These are phyloP conservation scores for Daktulosphaira vitifoliae DNA, from an alignment of 1,140 invertebrate species.

Conservation along the genomic window DNA sequence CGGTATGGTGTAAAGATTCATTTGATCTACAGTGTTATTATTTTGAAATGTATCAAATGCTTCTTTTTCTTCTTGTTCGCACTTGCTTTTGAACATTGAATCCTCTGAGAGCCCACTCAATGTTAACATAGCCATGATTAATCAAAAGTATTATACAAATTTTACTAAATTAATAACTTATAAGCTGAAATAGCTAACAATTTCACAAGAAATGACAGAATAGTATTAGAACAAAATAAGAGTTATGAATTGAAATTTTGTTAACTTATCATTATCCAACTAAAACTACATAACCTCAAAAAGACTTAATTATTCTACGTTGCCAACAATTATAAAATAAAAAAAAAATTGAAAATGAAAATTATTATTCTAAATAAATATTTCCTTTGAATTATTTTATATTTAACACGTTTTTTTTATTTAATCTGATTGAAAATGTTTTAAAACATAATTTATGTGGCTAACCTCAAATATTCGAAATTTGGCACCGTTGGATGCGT, in stretches of 20 bases:
- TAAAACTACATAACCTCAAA: conserved; percentile 13
- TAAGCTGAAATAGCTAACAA: too few species aligned
- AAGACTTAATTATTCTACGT: not conserved
- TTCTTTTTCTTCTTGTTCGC: conserved; percentile 23
- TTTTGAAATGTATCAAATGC: conserved; percentile 1
- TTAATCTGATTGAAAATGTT: too few species aligned
- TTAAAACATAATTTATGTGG: too few species aligned
- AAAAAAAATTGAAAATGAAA: too few species aligned
- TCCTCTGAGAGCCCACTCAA: conserved; percentile 19
- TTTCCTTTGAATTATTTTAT: too few species aligned
- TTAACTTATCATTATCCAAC: conserved; percentile 24
- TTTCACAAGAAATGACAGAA: too few species aligned
- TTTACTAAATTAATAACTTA: too few species aligned
- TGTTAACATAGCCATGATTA: conserved; percentile 17
- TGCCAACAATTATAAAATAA: too few species aligned
- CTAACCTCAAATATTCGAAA: conserved; percentile 7
- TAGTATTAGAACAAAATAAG: not conserved
- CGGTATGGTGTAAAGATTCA: conserved; percentile 24
- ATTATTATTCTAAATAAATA: too few species aligned
- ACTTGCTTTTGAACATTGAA: conserved; percentile 15
- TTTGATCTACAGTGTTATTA: conserved; percentile 26
- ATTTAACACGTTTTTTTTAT: too few species aligned
- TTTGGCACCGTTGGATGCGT: conserved; percentile 15
- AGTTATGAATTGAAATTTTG: conserved; percentile 1
- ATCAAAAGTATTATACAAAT: too few species aligned